Conservation (phyloP, 1,140 invertebrate species). For the Micrasema longulum region DNA sequence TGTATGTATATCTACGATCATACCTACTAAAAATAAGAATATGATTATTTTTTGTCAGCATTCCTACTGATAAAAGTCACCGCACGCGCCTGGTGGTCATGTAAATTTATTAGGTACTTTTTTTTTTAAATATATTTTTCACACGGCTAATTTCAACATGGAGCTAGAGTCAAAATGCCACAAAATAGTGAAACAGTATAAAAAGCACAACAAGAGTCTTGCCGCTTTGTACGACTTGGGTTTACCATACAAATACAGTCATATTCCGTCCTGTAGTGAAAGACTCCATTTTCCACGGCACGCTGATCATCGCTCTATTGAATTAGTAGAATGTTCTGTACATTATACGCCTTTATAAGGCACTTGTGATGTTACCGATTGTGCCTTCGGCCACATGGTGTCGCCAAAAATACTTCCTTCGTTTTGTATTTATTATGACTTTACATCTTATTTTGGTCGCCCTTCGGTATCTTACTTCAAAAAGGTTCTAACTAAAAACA, state of each 20-base stretch:
- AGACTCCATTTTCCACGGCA: constrained; percentile 48
- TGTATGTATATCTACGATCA: too few species aligned
- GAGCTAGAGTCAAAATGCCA: constrained; percentile 3
- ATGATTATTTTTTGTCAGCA: too few species aligned
- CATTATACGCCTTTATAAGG: constrained; percentile 38
- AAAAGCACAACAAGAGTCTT: constrained; percentile 48
- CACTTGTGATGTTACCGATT: constrained; percentile 44
- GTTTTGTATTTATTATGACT: background rate
- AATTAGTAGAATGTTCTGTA: constrained; percentile 33
- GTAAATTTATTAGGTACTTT: too few species aligned
- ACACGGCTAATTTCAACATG: background rate
- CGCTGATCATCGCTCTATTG: constrained; percentile 49
- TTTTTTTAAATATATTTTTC: too few species aligned
- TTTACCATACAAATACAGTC: constrained; percentile 44
- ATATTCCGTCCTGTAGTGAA: constrained; percentile 34
- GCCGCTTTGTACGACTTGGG: constrained; percentile 42
- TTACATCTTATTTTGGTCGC: too few species aligned
- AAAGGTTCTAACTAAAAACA: too few species aligned
- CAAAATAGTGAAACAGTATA: constrained; percentile 36
- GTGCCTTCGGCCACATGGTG: background rate
- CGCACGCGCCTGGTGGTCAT: too few species aligned
- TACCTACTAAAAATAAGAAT: too few species aligned
- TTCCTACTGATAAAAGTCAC: too few species aligned
- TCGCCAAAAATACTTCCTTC: background rate
- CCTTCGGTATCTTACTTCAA: too few species aligned